These are phyloP conservation scores for Palythoa heliodiscus DNA, from an alignment of 92 coral and sea anemone species.

Conservation along the genomic window DNA sequence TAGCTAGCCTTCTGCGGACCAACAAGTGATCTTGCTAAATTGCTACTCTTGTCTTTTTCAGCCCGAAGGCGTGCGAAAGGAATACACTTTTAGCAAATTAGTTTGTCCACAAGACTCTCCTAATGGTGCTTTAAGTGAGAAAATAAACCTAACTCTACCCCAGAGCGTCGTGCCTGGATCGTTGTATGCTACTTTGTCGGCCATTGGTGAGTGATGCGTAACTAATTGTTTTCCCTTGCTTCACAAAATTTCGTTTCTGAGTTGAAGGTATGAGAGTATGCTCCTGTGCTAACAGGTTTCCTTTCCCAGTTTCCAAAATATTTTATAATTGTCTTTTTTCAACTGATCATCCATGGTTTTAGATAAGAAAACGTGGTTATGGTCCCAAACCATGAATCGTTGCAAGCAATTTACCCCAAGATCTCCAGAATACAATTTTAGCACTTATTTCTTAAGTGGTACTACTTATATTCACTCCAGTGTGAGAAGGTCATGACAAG, in stretches of 20 bases:
- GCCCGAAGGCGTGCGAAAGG: slow-evolving; percentile 10
- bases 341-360: too few species aligned
- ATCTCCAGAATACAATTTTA: too few species aligned
- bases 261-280: not conserved
- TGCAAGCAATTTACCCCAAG: too few species aligned
- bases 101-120: slow-evolving; percentile 8
- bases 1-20: not conserved
- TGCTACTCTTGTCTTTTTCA: not conserved
- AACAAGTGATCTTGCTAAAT: too few species aligned
- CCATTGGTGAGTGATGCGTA: not conserved
- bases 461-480: too few species aligned
- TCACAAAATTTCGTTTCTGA: not conserved
- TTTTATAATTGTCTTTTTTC: too few species aligned
- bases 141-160: slow-evolving; percentile 18
- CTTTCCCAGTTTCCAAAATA: not conserved
- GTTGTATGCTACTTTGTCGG: slow-evolving; percentile 5
- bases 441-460: too few species aligned
- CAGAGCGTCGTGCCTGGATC: slow-evolving; percentile 6
- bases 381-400: too few species aligned
- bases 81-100: not conserved
- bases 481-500: too few species aligned
- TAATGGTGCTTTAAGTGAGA: not conserved
- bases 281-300: not conserved
- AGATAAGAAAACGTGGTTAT: too few species aligned
- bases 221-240: not conserved